phyloP scores from a whole-genome alignment of 1,140 invertebrate species.

The Drosophila mojavensis region DNA sequence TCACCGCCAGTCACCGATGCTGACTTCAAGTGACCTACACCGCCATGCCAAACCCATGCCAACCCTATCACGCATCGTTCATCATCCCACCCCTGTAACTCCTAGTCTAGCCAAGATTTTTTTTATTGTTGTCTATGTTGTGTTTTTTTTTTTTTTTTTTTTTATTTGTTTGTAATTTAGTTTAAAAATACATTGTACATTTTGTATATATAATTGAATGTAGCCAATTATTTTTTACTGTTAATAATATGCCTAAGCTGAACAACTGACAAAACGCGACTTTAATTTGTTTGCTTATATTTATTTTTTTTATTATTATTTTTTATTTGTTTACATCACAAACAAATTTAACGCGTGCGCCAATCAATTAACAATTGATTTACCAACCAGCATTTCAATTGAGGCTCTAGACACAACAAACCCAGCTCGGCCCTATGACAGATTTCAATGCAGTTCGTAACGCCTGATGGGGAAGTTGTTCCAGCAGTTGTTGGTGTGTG shows the following conservation, averaged over 20 bases:
- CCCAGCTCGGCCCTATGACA: not conserved
- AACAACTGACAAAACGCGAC: slow-evolving; percentile 8
- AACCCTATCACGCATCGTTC: not conserved
- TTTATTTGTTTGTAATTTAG: slow-evolving; percentile 32
- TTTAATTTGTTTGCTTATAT: no score
- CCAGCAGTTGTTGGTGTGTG: no score
- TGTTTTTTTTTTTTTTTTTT: slow-evolving; percentile 28
- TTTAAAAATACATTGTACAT: slow-evolving; percentile 60
- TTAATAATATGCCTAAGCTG: slow-evolving; percentile 70
- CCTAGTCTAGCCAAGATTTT: slow-evolving; percentile 53
- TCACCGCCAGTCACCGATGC: slow-evolving; percentile 28
- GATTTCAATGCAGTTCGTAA: not conserved
- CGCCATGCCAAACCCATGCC: slow-evolving; percentile 5
- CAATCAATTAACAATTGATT: slow-evolving; percentile 43
- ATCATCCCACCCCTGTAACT: slow-evolving; percentile 10
- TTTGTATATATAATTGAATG: slow-evolving; percentile 69
- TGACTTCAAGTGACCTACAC: slow-evolving; percentile 15
- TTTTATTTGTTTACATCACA: no score
- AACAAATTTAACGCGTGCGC: slow-evolving; percentile 6
- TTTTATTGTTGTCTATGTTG: slow-evolving; percentile 39
- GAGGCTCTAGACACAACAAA: slow-evolving; percentile 1
- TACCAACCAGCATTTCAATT: slow-evolving; percentile 23
- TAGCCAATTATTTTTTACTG: slow-evolving; percentile 69
- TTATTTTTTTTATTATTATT: no score
- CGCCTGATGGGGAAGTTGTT: no score